Evolutionary conservation across 2,888 invertebrate species (phyloP), one percentile per base, ranked within the genome.

Genomic region (Rhogogaster chlorosoma): DNA sequence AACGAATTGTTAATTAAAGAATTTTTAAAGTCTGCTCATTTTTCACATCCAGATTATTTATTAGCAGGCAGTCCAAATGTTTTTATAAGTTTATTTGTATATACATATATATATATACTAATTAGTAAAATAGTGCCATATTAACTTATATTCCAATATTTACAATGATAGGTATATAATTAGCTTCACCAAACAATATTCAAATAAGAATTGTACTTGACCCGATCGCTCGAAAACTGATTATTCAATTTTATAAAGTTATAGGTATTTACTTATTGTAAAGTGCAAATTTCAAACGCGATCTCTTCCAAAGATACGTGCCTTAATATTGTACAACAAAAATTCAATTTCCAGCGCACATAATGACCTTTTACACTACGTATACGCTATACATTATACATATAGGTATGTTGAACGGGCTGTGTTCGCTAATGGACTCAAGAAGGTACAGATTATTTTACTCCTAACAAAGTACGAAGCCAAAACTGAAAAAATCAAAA

Each of bases 401-500:
- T 29, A 53, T 29, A 77, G 49, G 45, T 77, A 77, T 22, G 26
- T 42, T 26, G 53, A 26, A 49, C 45, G 32, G 77, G 77, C 77
- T 77, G 53, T 77, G 77, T 77, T 77, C 53, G 49, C 53, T 10
- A 45, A 77, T 32, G 18, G 53, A 53, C 77, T 77, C 53, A 32
- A 75, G 10, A 45, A 49, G 49, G 75, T 49, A 75, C 49, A 49
- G 42, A 77, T 53, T 45, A 77, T 49, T 77, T 80, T 36, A 77
- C 29, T 29, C 5, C 18, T 42, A 22, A 22, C 36, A 61, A 61
- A 42, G 80, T 80, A 80, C 57, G 80, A 80, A 61, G 61, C 80
- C 80, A 80, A 53, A 80, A 61, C 49, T 38, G 61, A 15, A 36
- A 80, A 36, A 80, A 80, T 80, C 80, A 80, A 80, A 80, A 78